A percentile compares a stretch with the other conserved stretches of the same genome.
Evolutionary conservation across 2,888 invertebrate species (phyloP).

Genomic region (Tiliacea aurago): DNA sequence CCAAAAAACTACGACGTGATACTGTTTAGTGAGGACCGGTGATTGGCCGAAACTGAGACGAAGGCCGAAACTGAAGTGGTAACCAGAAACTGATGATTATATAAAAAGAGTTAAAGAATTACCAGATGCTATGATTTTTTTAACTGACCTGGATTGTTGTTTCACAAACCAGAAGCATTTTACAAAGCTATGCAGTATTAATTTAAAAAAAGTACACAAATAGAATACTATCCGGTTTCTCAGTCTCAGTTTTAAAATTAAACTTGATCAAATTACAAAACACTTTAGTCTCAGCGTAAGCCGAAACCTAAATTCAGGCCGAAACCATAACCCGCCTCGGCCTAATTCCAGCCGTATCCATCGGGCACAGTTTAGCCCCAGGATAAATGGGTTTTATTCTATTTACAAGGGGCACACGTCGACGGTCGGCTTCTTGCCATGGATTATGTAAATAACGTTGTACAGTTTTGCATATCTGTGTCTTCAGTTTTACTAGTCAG

Average conservation of each 20-base stretch:
- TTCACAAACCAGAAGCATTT: background rate
- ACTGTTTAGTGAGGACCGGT: conserved; percentile 7
- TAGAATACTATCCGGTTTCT: background rate
- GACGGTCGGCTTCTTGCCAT: conserved; percentile 64
- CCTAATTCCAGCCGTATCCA: conserved; percentile 50
- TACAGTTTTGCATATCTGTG: conserved; percentile 68
- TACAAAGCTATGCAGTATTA: background rate
- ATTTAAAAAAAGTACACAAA: background rate
- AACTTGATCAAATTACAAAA: background rate
- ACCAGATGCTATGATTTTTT: background rate
- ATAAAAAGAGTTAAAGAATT: background rate
- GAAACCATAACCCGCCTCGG: conserved; percentile 34
- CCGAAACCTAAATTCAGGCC: conserved; percentile 42
- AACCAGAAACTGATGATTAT: background rate
- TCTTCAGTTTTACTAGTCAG: conserved; percentile 58
- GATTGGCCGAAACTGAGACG: background rate
- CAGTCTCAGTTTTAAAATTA: background rate
- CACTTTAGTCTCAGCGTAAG: background rate
- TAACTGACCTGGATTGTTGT: background rate
- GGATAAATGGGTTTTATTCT: conserved; percentile 68
- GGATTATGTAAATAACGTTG: conserved; percentile 68
- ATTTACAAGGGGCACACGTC: conserved; percentile 69
- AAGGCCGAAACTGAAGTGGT: conserved; percentile 10
- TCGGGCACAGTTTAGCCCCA: conserved; percentile 55
- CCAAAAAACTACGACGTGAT: conserved; percentile 53